Percentiles rank a stretch among this genome's conserved stretches.
These are phyloP conservation scores for Picathartes gymnocephalus DNA, from an alignment of 2,113 vertebrate genomes.

Conservation along the genomic window DNA sequence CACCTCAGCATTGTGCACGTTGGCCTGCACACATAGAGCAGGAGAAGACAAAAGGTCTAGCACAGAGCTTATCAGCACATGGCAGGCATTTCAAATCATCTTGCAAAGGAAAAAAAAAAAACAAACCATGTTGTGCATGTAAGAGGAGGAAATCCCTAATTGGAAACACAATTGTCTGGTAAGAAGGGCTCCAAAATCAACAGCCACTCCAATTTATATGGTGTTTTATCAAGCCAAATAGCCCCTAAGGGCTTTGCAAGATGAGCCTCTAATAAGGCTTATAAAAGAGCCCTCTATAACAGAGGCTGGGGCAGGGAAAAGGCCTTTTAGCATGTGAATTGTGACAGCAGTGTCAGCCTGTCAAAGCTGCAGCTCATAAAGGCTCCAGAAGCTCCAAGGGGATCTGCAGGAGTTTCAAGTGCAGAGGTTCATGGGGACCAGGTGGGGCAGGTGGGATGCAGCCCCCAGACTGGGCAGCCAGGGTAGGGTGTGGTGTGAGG, in stretches of 20 bases:
- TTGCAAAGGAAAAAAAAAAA: background rate
- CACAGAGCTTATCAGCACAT: constrained; percentile 35
- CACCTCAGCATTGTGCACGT: background rate
- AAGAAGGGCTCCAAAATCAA: constrained; percentile 44
- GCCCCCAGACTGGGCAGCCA: background rate
- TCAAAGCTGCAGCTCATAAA: background rate
- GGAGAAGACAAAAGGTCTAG: constrained; percentile 8
- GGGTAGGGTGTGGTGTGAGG: background rate
- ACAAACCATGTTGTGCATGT: background rate
- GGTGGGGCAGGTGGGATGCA: background rate
- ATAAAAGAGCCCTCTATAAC: background rate
- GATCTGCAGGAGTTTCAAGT: background rate
- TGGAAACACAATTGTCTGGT: background rate
- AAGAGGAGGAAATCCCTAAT: constrained; percentile 45
- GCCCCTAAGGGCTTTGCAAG: constrained; percentile 11
- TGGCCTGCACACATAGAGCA: background rate
- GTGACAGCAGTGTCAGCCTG: background rate
- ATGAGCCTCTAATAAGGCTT: constrained; percentile 23
- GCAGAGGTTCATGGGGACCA: background rate
- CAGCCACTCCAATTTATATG: constrained; percentile 44
- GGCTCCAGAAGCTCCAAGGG: background rate
- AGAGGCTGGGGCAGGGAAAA: background rate
- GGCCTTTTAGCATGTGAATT: background rate
- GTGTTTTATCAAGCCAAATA: constrained; percentile 50
- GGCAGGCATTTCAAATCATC: constrained; percentile 35